phyloP scores from a whole-genome alignment of 2,888 invertebrate species.

The Sesamia inferens region DNA sequence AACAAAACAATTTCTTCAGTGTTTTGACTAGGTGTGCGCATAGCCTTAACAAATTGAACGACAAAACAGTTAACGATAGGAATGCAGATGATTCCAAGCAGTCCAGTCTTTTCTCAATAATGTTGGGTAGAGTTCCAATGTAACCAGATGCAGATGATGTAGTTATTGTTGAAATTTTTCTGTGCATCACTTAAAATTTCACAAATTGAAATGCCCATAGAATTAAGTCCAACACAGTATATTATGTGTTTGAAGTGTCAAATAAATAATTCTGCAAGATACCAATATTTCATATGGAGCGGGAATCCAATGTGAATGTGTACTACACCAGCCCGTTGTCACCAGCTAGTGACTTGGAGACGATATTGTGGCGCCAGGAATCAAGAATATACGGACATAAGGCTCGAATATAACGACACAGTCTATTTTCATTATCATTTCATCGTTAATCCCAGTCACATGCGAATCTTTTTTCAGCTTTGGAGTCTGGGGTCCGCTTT shows the following conservation, averaged over 20 bases:
- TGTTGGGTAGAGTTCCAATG: background rate
- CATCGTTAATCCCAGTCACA: no score
- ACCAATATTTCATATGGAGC: background rate
- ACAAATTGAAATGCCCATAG: no score
- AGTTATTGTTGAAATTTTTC: no score
- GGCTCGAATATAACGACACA: no score
- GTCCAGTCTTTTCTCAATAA: background rate
- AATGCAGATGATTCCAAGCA: background rate
- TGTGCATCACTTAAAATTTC: no score
- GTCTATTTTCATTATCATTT: no score
- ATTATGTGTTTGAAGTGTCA: no score
- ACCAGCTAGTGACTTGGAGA: slow-evolving; percentile 45
- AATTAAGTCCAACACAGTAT: no score
- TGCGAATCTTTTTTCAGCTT: no score
- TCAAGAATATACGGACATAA: background rate
- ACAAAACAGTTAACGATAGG: background rate
- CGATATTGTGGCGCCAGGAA: slow-evolving; percentile 1
- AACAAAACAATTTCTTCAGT: background rate
- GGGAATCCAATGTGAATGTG: slow-evolving; percentile 71
- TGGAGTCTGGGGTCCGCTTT: no score
- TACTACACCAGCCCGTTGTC: no score
- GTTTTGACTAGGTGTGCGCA: background rate
- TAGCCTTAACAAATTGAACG: background rate
- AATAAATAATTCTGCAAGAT: background rate
- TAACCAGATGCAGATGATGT: background rate